These are phyloP conservation scores for Gallinago nigripennis DNA, from an alignment of 2,797 vertebrate genomes.

Conservation along the genomic window DNA sequence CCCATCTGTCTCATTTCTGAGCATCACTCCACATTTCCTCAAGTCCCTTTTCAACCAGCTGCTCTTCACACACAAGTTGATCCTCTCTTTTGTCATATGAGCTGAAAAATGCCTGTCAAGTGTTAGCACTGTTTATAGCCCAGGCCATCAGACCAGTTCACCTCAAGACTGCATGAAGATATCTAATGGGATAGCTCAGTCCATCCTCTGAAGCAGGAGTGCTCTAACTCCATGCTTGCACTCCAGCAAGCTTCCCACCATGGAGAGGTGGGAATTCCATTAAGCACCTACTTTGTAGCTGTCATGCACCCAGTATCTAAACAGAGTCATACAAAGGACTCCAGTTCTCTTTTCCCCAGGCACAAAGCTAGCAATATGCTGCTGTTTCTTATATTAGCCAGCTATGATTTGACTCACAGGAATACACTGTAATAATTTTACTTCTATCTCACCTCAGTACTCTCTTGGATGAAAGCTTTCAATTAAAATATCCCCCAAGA, in stretches of 20 bases:
- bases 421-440: not conserved
- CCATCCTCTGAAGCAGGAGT: not conserved
- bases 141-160: not conserved
- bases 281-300: not conserved
- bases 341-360: not conserved
- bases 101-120: accelerated
- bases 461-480: not conserved
- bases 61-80: not conserved
- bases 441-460: not conserved
- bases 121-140: too few relatives aligned
- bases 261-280: not conserved
- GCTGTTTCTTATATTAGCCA: not conserved
- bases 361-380: not conserved
- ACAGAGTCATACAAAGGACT: not conserved
- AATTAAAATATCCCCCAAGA: constrained; percentile 7
- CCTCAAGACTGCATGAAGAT: not conserved
- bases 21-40: not conserved
- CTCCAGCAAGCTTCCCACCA: not conserved
- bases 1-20: not conserved
- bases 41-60: not conserved
- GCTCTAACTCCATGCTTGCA: not conserved
- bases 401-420: not conserved
- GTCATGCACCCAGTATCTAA: not conserved
- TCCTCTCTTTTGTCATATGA: not conserved
- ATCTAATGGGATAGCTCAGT: not conserved